phyloP scores from a whole-genome alignment of 2,888 invertebrate genomes.

The Electrophaes corylata region DNA sequence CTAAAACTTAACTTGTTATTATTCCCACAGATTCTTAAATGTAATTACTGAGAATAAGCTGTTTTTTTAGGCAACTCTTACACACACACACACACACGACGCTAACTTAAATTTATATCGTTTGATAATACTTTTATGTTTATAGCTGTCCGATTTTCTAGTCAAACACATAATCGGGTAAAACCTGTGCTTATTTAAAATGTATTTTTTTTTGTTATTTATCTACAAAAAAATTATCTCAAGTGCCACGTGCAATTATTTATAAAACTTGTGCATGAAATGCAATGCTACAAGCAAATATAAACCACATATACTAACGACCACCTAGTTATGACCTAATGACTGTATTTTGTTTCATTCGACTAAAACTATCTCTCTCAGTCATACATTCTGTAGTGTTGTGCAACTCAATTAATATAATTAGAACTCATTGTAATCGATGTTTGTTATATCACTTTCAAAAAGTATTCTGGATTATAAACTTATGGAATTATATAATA shows the following conservation, averaged over 20 bases:
- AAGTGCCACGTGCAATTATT: slow-evolving; percentile 14
- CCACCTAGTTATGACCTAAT: background rate
- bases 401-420: background rate
- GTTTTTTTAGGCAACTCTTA: too few species aligned
- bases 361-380: background rate
- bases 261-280: slow-evolving; percentile 11
- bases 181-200: slow-evolving; percentile 4
- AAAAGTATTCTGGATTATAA: slow-evolving; percentile 6
- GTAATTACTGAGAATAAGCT: too few species aligned
- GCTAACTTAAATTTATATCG: background rate
- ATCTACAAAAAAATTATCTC: slow-evolving; percentile 10
- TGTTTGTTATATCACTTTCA: slow-evolving; percentile 2
- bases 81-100: too few species aligned
- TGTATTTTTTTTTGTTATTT: slow-evolving; percentile 11
- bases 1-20: too few species aligned
- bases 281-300: background rate
- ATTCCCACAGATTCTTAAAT: too few species aligned
- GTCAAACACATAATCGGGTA: slow-evolving; percentile 11
- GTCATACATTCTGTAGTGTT: background rate
- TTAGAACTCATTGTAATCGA: background rate
- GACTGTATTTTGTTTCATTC: background rate
- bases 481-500: background rate
- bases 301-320: background rate
- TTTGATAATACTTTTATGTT: background rate
- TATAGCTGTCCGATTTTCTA: slow-evolving; percentile 7